Percentiles rank a stretch among this genome's conserved stretches.
Evolutionary conservation across 2,797 vertebrate genomes (phyloP).

Genomic region (Mormyrus hasselquistii): DNA sequence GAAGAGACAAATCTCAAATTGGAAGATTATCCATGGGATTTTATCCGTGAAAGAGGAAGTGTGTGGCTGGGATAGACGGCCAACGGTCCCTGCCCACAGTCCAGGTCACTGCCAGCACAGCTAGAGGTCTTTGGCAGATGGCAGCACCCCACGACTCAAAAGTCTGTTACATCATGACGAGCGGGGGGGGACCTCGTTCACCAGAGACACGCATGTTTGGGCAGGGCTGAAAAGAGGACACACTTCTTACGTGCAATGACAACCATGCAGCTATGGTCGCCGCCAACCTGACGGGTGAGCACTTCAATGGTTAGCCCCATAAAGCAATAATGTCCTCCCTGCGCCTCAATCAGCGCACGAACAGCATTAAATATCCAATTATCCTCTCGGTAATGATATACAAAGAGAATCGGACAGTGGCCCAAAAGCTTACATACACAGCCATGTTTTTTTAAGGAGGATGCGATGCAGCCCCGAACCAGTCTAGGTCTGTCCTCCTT

Average conservation of each 20-base stretch:
- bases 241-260: not conserved
- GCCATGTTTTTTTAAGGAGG: not conserved
- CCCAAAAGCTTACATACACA: not conserved
- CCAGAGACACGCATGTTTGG: not conserved
- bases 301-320: not conserved
- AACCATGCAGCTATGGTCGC: not conserved
- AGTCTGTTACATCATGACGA: constrained; percentile 6
- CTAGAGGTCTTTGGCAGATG: constrained; percentile 3
- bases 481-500: not conserved
- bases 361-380: not conserved
- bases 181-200: not conserved
- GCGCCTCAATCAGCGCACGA: not conserved
- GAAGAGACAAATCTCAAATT: not conserved
- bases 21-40: not conserved
- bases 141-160: constrained; percentile 16
- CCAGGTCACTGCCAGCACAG: constrained; percentile 13
- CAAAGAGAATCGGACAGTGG: not conserved
- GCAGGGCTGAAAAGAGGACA: not conserved
- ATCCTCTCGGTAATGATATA: not conserved
- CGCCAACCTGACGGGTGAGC: not conserved
- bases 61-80: not conserved
- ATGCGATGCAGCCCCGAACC: not conserved
- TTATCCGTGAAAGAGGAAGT: not conserved
- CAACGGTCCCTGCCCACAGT: not conserved
- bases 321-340: not conserved